phyloP scores from a whole-genome alignment of 2,888 invertebrate species.

The Parnassius orleans region DNA sequence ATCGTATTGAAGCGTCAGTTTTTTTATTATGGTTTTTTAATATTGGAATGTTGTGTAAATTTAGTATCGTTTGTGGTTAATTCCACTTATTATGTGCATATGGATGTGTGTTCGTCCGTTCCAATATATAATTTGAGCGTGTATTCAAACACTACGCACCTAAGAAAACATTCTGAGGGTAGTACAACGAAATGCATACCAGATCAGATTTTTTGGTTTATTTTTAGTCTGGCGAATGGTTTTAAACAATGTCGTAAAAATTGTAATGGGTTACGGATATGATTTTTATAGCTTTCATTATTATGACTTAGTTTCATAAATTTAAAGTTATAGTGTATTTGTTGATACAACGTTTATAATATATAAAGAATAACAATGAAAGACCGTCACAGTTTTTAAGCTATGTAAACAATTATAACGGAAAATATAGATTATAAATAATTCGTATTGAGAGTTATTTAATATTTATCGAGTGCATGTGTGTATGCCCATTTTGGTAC shows the following conservation, averaged over 20 bases:
- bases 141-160: slow-evolving; percentile 57
- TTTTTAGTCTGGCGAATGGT: slow-evolving; percentile 45
- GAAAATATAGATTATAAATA: too few relatives aligned
- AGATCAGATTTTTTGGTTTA: slow-evolving; percentile 43
- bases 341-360: background rate
- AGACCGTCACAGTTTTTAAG: background rate
- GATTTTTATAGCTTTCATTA: slow-evolving; percentile 32
- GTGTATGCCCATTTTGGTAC: too few relatives aligned
- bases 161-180: slow-evolving; percentile 52
- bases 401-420: too few relatives aligned
- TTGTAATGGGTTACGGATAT: slow-evolving; percentile 45
- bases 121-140: slow-evolving; percentile 55
- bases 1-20: too few relatives aligned
- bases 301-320: slow-evolving; percentile 25
- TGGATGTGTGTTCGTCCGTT: slow-evolving; percentile 18
- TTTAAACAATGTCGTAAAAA: slow-evolving; percentile 47
- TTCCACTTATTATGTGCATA: background rate
- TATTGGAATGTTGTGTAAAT: too few relatives aligned
- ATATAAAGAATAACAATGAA: background rate
- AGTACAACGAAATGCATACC: slow-evolving; percentile 48
- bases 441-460: too few relatives aligned
- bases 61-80: too few relatives aligned
- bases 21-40: too few relatives aligned
- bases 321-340: slow-evolving; percentile 2
- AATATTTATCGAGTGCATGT: too few relatives aligned